Conservation (phyloP, 2,797 vertebrate genomes). For the Melanotaenia pygmaea region DNA sequence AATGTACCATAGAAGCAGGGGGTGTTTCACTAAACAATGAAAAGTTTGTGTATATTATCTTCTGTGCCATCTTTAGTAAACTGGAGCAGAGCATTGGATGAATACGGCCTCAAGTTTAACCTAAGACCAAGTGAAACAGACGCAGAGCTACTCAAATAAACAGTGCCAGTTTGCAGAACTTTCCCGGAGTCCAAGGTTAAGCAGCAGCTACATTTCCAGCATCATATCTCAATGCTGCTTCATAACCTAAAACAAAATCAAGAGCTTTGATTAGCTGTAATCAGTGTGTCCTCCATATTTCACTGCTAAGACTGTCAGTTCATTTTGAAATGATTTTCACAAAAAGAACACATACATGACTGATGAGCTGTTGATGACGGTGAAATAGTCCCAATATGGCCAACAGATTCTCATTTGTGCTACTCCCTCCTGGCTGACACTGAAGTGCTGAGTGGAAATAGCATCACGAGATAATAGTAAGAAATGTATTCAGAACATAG, state of each 20-base stretch:
- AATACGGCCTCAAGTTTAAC: background rate
- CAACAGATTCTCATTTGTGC: background rate
- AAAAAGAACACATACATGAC: background rate
- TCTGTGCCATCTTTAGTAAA: background rate
- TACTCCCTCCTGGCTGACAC: background rate
- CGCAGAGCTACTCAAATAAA: background rate
- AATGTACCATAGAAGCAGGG: background rate
- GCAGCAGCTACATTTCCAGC: background rate
- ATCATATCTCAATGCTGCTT: background rate
- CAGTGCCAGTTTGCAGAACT: background rate
- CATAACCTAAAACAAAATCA: background rate
- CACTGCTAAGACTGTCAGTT: constrained; percentile 10
- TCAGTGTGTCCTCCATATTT: constrained; percentile 7
- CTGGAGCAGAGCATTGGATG: background rate
- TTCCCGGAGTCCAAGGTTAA: background rate
- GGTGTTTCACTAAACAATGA: background rate
- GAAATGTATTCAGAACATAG: background rate
- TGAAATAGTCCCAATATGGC: background rate
- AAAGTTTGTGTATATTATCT: background rate
- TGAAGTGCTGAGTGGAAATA: constrained; percentile 9
- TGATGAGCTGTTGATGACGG: constrained; percentile 11
- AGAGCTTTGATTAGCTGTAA: constrained; percentile 16
- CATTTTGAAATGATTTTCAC: constrained; percentile 1
- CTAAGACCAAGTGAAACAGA: background rate
- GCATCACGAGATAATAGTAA: background rate